Evolutionary conservation across 1,140 invertebrate species (phyloP).

Genomic region (Cydia amplana): DNA sequence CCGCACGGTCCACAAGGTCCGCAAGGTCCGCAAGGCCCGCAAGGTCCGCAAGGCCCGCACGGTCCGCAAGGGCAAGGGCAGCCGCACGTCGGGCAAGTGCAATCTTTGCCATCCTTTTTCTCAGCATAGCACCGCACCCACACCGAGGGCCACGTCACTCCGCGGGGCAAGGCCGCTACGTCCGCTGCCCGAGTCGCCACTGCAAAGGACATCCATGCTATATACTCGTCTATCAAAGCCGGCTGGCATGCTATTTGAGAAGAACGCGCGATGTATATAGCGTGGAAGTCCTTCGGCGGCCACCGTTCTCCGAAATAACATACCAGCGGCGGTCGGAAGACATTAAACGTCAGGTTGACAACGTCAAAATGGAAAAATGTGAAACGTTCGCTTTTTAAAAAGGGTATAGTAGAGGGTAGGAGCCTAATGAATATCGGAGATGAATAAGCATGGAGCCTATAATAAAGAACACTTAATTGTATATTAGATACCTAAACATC

Average conservation of each 20-base stretch:
- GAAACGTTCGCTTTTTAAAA: not conserved
- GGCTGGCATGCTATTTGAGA: slow-evolving; percentile 62
- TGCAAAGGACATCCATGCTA: slow-evolving; percentile 69
- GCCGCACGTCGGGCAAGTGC: slow-evolving; percentile 67
- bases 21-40: slow-evolving; percentile 80
- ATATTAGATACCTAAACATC: too few relatives aligned
- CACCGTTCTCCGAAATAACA: slow-evolving; percentile 73
- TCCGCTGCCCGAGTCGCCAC: slow-evolving; percentile 41
- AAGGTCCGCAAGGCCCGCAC: slow-evolving; percentile 61
- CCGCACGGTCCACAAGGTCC: slow-evolving; percentile 75
- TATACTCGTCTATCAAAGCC: slow-evolving; percentile 56
- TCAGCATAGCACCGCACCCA: slow-evolving; percentile 37
- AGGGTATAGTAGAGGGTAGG: not conserved
- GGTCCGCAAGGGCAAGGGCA: slow-evolving; percentile 70
- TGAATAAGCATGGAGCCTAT: too few relatives aligned
- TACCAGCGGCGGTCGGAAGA: slow-evolving; percentile 46
- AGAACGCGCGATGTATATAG: slow-evolving; percentile 71
- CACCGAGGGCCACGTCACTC: slow-evolving; percentile 36
- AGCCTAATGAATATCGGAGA: not conserved
- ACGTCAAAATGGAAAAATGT: not conserved
- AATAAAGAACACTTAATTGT: too few relatives aligned
- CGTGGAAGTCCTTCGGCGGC: slow-evolving; percentile 61
- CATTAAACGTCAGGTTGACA: not conserved
- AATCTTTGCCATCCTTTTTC: slow-evolving; percentile 43
- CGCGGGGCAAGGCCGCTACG: slow-evolving; percentile 38